Conservation (phyloP, 2,797 vertebrate species). For the Emydoidea blandingii region DNA sequence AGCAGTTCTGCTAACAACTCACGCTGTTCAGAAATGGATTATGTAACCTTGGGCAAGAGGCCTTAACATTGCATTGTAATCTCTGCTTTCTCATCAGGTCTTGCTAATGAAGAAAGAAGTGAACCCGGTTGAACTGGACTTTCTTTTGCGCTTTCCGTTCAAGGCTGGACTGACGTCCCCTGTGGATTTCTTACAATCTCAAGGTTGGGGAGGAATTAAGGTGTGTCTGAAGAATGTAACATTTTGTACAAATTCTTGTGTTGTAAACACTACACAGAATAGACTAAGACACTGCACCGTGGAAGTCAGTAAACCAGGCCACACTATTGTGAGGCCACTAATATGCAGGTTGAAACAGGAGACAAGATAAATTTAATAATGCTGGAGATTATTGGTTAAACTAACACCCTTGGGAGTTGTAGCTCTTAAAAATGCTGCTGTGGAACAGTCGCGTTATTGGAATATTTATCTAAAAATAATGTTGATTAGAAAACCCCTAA, state of each 20-base stretch:
- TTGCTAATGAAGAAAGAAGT: slow-evolving; percentile 80
- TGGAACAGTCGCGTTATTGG: background rate
- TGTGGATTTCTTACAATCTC: slow-evolving; percentile 80
- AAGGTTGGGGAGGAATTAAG: slow-evolving; percentile 83
- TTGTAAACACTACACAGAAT: background rate
- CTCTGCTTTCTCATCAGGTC: slow-evolving; percentile 54
- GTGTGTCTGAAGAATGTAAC: slow-evolving; percentile 58
- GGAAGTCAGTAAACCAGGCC: background rate
- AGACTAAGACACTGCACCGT: background rate
- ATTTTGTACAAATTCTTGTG: background rate
- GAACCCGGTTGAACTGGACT: slow-evolving; percentile 77
- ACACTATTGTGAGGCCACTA: background rate
- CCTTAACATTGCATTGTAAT: background rate
- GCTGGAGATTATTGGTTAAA: background rate
- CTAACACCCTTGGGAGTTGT: background rate
- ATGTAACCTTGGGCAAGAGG: background rate
- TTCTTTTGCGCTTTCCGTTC: slow-evolving; percentile 82
- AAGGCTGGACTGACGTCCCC: slow-evolving; percentile 71
- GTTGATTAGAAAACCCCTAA: background rate
- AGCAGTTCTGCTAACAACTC: fast-evolving
- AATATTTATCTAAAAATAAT: background rate
- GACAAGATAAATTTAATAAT: background rate
- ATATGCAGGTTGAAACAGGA: background rate
- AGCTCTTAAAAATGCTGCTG: background rate
- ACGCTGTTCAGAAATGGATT: fast-evolving